Base-by-base conservation (phyloP, 1,140 invertebrate species). In the Leucophenga varia region DNA sequence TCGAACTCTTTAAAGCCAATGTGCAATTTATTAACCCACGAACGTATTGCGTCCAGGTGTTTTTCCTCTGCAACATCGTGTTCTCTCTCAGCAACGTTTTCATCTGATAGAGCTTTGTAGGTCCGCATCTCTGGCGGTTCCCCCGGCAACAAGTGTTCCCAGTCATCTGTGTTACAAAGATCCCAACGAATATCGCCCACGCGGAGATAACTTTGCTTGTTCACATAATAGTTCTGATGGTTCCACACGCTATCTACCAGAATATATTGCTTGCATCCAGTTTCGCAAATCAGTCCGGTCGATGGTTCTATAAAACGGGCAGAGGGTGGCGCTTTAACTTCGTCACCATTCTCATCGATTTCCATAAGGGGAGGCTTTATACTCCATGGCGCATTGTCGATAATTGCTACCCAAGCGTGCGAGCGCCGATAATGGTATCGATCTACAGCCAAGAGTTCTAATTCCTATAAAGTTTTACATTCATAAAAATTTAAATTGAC, bases 191-290 rank as follows among this genome's bases (percentile, higher is more conserved):
- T 58, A 0, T 79, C 76, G 2, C 47, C 17, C 0, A 73, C 55
- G 5, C 71, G 40, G 83, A 78, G 87, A 79, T 75, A 90, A 0
- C 21, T 45, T 86, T 73, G 70, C 54, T 61, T 60, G 72, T 78
- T 79, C 22, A 84, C 82, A 83, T 91, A 95, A 77, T 93, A 95
- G 77, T 96, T 95, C 34, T 80, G 69, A 60, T 94, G 77, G 61
- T 94, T 95, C 84, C 92, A 96, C 34, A 95, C 72, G 49, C 85
- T 86, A 55, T 96, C 92, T 7, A 95, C 78, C 0, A 86, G 82
- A 19, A 87, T 81, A 59, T 93, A 95, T 34, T 84, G 77, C 14
- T 77, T 61, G 47, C 82, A 80, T 17, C 79, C 69, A 1, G 84
- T 56, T 0, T 82, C 76, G 49, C 84, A 80, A 1, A 79, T 70